Evolutionary conservation across 2,888 invertebrate species (phyloP).

Genomic region (Aethes cnicana): DNA sequence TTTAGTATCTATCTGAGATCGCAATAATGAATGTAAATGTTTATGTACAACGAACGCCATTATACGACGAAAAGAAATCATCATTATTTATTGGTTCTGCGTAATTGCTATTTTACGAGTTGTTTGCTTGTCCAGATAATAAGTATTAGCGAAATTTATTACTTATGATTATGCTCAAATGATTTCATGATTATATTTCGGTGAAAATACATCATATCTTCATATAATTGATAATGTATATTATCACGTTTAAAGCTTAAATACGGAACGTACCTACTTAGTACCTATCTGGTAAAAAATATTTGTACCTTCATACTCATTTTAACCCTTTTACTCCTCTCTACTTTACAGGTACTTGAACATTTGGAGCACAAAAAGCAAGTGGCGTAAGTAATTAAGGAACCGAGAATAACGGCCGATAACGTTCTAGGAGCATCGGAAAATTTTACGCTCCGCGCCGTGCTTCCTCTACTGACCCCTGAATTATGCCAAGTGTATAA

Average conservation of each 20-base stretch:
- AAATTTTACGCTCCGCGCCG: neutral
- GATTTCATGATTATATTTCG: too few species aligned
- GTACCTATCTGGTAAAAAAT: too few species aligned
- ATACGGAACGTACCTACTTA: too few species aligned
- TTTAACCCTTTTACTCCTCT: neutral
- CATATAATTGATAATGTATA: too few species aligned
- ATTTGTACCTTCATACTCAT: too few species aligned
- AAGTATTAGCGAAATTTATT: too few species aligned
- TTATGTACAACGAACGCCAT: too few species aligned
- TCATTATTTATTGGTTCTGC: neutral
- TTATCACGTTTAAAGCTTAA: too few species aligned
- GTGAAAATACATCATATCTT: too few species aligned
- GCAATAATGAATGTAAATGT: too few species aligned
- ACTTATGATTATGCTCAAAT: too few species aligned
- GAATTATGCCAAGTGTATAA: conserved; percentile 7
- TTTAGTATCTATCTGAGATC: too few species aligned
- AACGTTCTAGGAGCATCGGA: neutral
- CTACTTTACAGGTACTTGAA: conserved; percentile 14
- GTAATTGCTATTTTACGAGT: neutral
- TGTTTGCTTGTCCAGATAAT: neutral
- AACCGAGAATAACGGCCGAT: neutral
- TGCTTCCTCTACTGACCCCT: neutral
- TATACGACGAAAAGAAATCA: neutral
- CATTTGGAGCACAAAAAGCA: neutral
- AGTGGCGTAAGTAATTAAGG: conserved; percentile 5